phyloP scores from a whole-genome alignment of 2,113 vertebrate species.

The Ranitomeya imitator region DNA sequence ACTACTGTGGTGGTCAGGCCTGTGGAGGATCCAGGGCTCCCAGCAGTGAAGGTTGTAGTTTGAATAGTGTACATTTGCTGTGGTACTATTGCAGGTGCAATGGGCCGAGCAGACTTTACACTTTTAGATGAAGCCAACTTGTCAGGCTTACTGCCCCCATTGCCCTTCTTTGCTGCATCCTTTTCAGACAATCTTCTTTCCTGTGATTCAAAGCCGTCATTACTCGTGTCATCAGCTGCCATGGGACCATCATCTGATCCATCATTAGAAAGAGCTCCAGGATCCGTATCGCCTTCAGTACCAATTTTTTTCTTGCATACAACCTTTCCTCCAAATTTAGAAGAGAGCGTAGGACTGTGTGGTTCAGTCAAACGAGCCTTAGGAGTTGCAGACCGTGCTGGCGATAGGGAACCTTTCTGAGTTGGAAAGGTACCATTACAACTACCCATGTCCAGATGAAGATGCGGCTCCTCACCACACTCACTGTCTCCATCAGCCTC shows the following conservation, averaged over 20 bases:
- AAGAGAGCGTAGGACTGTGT: conserved; percentile 91
- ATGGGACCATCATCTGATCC: conserved; percentile 91
- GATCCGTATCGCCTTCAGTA: conserved; percentile 81
- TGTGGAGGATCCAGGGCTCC: conserved; percentile 81
- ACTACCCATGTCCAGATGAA: conserved; percentile 83
- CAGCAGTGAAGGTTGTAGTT: conserved; percentile 80
- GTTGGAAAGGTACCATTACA: conserved; percentile 87
- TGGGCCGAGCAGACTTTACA: conserved; percentile 87
- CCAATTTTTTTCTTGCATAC: conserved; percentile 87
- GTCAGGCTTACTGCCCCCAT: conserved; percentile 79
- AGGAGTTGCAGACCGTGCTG: conserved; percentile 90
- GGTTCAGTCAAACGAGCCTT: conserved; percentile 92
- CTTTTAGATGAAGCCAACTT: conserved; percentile 87
- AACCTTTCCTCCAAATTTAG: conserved; percentile 87
- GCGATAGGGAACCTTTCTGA: conserved; percentile 94
- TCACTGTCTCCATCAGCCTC: conserved; percentile 93
- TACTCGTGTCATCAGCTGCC: conserved; percentile 90
- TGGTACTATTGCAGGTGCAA: conserved; percentile 81
- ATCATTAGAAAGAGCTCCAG: conserved; percentile 82
- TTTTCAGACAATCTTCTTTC: conserved; percentile 85
- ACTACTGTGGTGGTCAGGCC: conserved; percentile 84
- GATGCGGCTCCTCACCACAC: conserved; percentile 87
- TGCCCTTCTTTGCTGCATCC: conserved; percentile 85
- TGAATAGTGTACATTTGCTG: conserved; percentile 91
- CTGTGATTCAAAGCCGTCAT: conserved; percentile 85